phyloP scores from a whole-genome alignment of 2,113 vertebrate species.

The Sialia sialis region DNA sequence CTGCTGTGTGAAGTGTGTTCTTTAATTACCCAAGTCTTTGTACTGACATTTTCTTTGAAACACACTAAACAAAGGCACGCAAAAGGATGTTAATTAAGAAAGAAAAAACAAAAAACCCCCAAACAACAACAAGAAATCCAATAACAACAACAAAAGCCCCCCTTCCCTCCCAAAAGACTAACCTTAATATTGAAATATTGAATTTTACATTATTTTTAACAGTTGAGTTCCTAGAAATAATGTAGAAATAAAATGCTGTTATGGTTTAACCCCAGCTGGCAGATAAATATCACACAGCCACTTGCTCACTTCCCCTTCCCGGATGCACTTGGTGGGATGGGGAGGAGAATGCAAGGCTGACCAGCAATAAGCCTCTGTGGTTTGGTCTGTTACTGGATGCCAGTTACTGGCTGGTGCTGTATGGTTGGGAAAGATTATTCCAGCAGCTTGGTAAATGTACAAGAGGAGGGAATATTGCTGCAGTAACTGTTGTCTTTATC shows the following conservation, averaged over 20 bases:
- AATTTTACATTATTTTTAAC: not conserved
- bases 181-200: not conserved
- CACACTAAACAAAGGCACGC: not conserved
- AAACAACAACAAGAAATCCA: no score
- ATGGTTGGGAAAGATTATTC: constrained; percentile 20
- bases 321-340: not conserved
- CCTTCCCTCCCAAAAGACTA: not conserved
- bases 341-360: not conserved
- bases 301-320: not conserved
- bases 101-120: not conserved
- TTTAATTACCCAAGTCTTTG: not conserved
- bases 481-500: not conserved
- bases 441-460: constrained; percentile 9
- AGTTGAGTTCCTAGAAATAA: not conserved
- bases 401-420: constrained; percentile 31
- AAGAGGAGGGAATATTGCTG: not conserved
- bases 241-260: not conserved
- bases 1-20: not conserved
- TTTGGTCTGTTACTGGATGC: constrained; percentile 64
- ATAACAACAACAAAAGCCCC: no score
- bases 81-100: not conserved
- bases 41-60: not conserved
- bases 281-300: not conserved
- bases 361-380: constrained; percentile 40
- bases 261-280: not conserved